Percentiles rank a stretch among this genome's conserved stretches.
Evolutionary conservation across 2,113 vertebrate genomes (phyloP).

Genomic region (Mandrillus leucophaeus): DNA sequence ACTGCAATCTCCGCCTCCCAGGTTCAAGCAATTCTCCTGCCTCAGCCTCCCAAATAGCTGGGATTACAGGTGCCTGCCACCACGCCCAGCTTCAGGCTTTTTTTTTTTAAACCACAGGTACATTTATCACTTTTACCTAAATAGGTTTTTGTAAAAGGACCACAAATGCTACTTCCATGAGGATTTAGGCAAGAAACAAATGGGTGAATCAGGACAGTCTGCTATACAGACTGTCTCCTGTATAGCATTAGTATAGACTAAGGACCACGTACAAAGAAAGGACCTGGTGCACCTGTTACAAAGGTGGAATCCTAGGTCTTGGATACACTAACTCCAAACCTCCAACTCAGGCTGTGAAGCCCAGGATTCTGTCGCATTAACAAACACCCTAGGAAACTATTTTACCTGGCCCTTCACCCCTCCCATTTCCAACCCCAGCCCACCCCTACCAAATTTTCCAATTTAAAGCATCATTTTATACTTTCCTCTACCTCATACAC

Average conservation of each 20-base stretch:
- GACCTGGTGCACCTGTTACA: background rate
- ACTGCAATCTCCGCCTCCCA: no score
- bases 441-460: background rate
- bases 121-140: background rate
- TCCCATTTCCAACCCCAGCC: background rate
- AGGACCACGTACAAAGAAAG: background rate
- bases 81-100: no score
- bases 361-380: background rate
- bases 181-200: background rate
- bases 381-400: background rate
- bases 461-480: background rate
- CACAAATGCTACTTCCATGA: background rate
- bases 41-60: no score
- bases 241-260: background rate
- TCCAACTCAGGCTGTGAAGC: background rate
- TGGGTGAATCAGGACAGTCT: background rate
- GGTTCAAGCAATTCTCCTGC: no score
- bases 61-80: no score
- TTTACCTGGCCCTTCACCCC: background rate
- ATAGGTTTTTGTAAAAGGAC: background rate
- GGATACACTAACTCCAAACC: background rate
- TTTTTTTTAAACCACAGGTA: background rate
- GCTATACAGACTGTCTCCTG: background rate
- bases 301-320: background rate
- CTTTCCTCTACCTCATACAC: background rate